Evolutionary conservation across 1,140 invertebrate species (phyloP), one percentile per base, ranked within the genome.

Genomic region (Hylaeus anthracinus): DNA sequence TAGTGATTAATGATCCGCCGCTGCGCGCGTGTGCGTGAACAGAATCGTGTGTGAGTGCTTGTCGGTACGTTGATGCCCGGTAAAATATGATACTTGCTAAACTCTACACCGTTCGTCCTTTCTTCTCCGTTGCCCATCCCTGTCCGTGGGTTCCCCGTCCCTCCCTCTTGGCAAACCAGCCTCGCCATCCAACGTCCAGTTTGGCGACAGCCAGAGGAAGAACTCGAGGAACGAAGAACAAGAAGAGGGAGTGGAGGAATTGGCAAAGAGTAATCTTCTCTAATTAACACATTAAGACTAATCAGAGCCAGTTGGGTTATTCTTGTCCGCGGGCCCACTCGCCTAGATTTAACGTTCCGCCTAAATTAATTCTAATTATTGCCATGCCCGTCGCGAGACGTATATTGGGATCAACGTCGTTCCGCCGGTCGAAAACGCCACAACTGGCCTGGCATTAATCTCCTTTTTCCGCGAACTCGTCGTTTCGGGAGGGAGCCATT

Each of bases 251-350:
- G 74, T 75, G 73, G 80, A 80, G 64, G 82, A 73, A 82, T 65
- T 83, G 86, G 78, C 88, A 86, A 88, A 91, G 89, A 84, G 86
- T 86, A 89, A 88, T 93, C 90, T 92, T 92, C 90, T 89, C 89
- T 92, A 93, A 93, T 93, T 93, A 93, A 93, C 92, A 91, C 92
- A 93, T 93, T 93, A 92, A 93, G 89, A 92, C 90, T 92, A 92
- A 93, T 93, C 92, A 92, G 87, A 92, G 90, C 84, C 90, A 88
- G 90, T 91, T 90, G 91, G 87, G 88, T 91, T 89, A 91, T 91
- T 93, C 89, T 86, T 88, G 88, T 89, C 88, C 86, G 87, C 84
- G 88, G 87, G 86, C 89, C 91, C 92, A 92, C 91, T 93, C 89
- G 91, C 90, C 88, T 92, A 93, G 91, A 93, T 93, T 93, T 92